These are phyloP conservation scores for Pagrus major DNA, from an alignment of 2,113 vertebrate genomes.

Conservation along the genomic window DNA sequence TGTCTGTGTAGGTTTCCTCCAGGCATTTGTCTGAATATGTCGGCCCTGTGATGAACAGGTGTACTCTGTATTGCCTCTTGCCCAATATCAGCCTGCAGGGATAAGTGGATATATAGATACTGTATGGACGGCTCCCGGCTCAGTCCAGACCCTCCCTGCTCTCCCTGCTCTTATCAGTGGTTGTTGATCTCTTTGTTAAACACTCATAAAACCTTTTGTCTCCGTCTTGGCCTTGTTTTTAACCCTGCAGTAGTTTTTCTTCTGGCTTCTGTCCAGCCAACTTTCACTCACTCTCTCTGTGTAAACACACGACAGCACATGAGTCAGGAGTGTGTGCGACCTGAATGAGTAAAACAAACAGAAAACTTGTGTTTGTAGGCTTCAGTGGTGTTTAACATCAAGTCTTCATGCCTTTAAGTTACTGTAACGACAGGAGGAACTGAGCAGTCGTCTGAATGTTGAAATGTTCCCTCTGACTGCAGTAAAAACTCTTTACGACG, in stretches of 20 bases:
- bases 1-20: too few relatives aligned
- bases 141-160: background rate
- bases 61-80: too few relatives aligned
- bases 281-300: background rate
- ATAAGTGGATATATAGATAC: too few relatives aligned
- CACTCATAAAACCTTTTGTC: background rate
- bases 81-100: too few relatives aligned
- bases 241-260: background rate
- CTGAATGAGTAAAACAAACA: too few relatives aligned
- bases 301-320: background rate
- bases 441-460: background rate
- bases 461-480: too few relatives aligned
- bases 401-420: background rate
- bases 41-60: too few relatives aligned
- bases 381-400: background rate
- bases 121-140: too few relatives aligned
- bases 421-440: background rate
- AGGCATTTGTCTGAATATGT: too few relatives aligned
- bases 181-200: background rate
- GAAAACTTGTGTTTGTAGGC: background rate
- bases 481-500: background rate
- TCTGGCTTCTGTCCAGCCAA: background rate
- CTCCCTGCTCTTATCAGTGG: too few relatives aligned
- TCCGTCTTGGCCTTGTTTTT: background rate
- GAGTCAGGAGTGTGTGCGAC: background rate